Evolutionary conservation across 2,113 vertebrate genomes (phyloP).

Genomic region (Rafetus swinhoei): DNA sequence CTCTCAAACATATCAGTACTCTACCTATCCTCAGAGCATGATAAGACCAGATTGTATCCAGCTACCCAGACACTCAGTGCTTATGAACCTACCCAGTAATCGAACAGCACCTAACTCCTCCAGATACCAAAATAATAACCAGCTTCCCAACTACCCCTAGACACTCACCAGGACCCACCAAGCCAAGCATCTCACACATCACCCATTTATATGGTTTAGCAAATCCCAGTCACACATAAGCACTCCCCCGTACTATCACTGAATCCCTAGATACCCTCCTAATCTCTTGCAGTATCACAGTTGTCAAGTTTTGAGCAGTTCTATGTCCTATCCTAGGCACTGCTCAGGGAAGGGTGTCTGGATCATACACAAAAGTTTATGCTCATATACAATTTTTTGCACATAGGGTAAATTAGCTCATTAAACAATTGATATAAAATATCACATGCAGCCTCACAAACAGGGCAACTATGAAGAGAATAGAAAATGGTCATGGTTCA

Average conservation of each 20-base stretch:
- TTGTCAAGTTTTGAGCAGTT: background rate
- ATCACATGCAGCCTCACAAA: background rate
- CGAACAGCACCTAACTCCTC: background rate
- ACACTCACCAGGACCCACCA: background rate
- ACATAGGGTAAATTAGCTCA: background rate
- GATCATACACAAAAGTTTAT: background rate
- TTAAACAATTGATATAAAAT: background rate
- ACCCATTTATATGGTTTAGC: background rate
- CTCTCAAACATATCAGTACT: background rate
- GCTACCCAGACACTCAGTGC: background rate
- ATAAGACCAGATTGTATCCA: background rate
- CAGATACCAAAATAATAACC: background rate
- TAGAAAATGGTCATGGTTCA: background rate
- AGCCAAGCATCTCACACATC: background rate
- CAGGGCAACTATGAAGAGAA: background rate
- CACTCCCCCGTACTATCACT: background rate
- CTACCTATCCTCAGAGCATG: background rate
- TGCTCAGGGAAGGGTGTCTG: background rate
- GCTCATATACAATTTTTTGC: background rate
- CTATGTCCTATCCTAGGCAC: background rate
- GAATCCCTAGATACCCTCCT: background rate
- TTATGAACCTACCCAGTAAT: background rate
- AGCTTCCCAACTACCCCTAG: background rate
- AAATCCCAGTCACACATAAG: background rate
- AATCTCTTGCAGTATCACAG: background rate